Percentiles rank a stretch among this genome's conserved stretches.
phyloP scores from a whole-genome alignment of 2,888 invertebrate species.

The Melanchra persicariae region DNA sequence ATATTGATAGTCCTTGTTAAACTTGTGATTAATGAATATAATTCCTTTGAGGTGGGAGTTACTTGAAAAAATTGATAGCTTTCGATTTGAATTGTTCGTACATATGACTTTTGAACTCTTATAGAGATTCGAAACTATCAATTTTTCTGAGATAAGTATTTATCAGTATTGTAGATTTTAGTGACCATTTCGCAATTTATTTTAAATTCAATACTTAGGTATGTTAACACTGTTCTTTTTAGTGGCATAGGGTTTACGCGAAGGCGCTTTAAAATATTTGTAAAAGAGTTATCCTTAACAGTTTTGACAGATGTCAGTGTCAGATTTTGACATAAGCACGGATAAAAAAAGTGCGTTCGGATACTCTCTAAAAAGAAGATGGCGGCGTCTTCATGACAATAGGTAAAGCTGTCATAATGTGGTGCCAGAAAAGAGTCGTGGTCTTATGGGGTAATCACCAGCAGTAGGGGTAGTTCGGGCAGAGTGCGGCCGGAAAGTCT shows the following conservation, averaged over 20 bases:
- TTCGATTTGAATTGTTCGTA: not conserved
- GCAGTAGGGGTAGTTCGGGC: constrained; percentile 92
- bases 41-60: not conserved
- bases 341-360: constrained; percentile 27
- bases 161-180: not conserved
- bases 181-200: constrained; percentile 9
- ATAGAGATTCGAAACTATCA: not conserved
- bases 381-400: constrained; percentile 23
- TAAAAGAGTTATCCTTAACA: not conserved
- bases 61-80: not conserved
- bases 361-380: constrained; percentile 18
- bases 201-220: not conserved
- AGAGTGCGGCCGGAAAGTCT: constrained; percentile 88
- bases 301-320: constrained; percentile 11
- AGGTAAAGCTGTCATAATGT: constrained; percentile 41
- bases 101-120: not conserved
- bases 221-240: not conserved
- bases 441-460: constrained; percentile 68
- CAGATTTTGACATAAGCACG: constrained; percentile 26
- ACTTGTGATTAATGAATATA: not conserved
- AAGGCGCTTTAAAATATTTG: constrained; percentile 12
- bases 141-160: not conserved
- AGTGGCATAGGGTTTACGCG: not conserved
- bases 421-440: constrained; percentile 41
- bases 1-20: not conserved